Evolutionary conservation across 92 coral and sea anemone genomes (phyloP), one percentile per base, ranked within the genome.

Genomic region (Plumapathes pennacea): DNA sequence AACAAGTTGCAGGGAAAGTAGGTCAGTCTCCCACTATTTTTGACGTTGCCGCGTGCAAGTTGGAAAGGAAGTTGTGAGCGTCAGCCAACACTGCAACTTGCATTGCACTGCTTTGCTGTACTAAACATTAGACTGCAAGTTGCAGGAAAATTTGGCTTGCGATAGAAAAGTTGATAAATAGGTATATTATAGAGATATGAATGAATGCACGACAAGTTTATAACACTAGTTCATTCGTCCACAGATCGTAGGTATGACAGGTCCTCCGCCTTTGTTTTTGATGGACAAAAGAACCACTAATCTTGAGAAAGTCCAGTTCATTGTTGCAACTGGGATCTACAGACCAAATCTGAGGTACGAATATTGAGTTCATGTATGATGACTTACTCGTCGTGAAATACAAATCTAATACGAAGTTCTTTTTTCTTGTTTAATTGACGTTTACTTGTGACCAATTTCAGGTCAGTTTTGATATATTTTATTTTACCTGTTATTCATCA

Each of bases 311-410:
- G 60, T 87, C 5, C 81, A 84, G 33, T 90, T 90, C 57, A 74
- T 90, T 51, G 63, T 80, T 63, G 78, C 85, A 42, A 78, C 72
- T 67, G 97, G 97, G 7, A 86, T 86, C 17, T 79, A 77, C 31
- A 71, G 78, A 22, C 83, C 72, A 22, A 54, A 74, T 25, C 47
- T 90, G 33, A 88, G 97, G 97, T 87, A 50, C 26, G 7, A 11
- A 17, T 44, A 36, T 19, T 14, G 4, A 4, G 1, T 6, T 18
- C 5, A 15, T 31, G 4, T n/a, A 11, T 18, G 21, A n/a, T 8
- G 4, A 11, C 7, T 8, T 2, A 1, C 29, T 27, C 4, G 8
- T 24, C 5, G 28, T 8, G 8, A 34, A 8, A 34, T n/a, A 8
- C 13, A 34, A 8, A 8, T n/a, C 40, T 34, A n/a, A 8, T 34